Percentiles rank a stretch among this genome's conserved stretches.
phyloP scores from a whole-genome alignment of 2,888 invertebrate species.

The Agriopis aurantiaria region DNA sequence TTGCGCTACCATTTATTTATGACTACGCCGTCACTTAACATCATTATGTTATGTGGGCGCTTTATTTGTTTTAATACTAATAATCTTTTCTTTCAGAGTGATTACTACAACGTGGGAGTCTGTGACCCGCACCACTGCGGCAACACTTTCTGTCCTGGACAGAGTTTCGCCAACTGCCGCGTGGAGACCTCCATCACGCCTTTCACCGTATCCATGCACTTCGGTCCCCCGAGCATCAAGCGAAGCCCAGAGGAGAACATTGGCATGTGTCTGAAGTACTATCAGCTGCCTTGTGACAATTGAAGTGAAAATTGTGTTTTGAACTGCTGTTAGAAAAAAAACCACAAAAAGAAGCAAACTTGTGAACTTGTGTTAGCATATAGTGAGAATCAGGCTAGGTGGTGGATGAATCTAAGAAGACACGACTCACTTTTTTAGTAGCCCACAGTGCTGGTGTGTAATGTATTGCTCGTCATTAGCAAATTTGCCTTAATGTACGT shows the following conservation, averaged over 20 bases:
- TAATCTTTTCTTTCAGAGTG: constrained; percentile 76
- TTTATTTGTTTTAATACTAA: background rate
- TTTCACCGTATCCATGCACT: constrained; percentile 92
- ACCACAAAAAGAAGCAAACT: background rate
- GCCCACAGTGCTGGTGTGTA: too few relatives aligned
- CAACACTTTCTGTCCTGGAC: constrained; percentile 88
- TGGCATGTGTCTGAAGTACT: constrained; percentile 92
- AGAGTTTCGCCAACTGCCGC: constrained; percentile 81
- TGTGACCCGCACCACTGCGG: constrained; percentile 94
- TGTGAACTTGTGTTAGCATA: too few relatives aligned
- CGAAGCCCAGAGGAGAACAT: constrained; percentile 92
- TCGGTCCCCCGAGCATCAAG: constrained; percentile 89
- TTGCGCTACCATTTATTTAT: too few relatives aligned
- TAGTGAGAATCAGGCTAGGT: too few relatives aligned
- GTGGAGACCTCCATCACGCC: constrained; percentile 92
- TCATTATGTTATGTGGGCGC: too few relatives aligned
- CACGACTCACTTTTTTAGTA: too few relatives aligned
- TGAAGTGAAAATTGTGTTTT: constrained; percentile 30
- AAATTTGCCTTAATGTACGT: too few relatives aligned
- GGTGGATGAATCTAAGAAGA: too few relatives aligned
- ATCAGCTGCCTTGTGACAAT: constrained; percentile 89
- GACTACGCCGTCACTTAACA: too few relatives aligned
- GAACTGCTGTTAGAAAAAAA: background rate
- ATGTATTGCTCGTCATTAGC: too few relatives aligned
- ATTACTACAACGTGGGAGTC: constrained; percentile 86